Evolutionary conservation across 2,888 invertebrate genomes (phyloP).

Genomic region (Tenthredo scrophulariae): DNA sequence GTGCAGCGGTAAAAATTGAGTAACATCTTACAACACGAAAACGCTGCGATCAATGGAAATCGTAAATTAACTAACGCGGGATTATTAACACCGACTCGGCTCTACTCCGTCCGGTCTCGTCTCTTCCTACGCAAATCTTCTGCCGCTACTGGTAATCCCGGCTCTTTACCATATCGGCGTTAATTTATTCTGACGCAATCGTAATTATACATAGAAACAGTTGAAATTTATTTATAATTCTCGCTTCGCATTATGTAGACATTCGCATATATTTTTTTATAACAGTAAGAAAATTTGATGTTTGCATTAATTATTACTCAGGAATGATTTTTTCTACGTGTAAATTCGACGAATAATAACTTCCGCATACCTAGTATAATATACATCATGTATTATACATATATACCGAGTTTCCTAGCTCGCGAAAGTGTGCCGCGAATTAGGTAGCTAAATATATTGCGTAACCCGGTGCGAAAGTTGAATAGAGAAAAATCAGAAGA

Average conservation of each 20-base stretch:
- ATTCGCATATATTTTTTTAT: not conserved
- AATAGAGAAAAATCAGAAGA: not conserved
- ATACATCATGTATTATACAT: too few relatives aligned
- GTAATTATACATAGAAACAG: not conserved
- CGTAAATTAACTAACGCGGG: not conserved
- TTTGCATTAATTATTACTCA: not conserved
- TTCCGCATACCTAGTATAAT: not conserved
- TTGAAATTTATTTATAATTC: not conserved
- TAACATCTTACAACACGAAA: not conserved
- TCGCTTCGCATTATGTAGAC: not conserved
- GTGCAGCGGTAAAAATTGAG: slow-evolving; percentile 3
- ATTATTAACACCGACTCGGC: not conserved
- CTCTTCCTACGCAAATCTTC: slow-evolving; percentile 15
- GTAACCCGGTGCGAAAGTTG: not conserved
- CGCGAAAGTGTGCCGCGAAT: not conserved
- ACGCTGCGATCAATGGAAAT: not conserved
- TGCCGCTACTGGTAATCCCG: not conserved
- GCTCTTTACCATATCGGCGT: not conserved
- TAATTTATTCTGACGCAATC: slow-evolving; percentile 13
- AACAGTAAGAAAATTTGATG: not conserved
- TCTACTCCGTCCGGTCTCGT: not conserved
- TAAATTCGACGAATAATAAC: not conserved
- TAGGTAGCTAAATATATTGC: not conserved
- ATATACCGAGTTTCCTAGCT: not conserved
- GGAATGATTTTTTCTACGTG: not conserved